These are phyloP conservation scores for Sternotherus odoratus DNA, from an alignment of 2,797 vertebrate species.

Conservation along the genomic window DNA sequence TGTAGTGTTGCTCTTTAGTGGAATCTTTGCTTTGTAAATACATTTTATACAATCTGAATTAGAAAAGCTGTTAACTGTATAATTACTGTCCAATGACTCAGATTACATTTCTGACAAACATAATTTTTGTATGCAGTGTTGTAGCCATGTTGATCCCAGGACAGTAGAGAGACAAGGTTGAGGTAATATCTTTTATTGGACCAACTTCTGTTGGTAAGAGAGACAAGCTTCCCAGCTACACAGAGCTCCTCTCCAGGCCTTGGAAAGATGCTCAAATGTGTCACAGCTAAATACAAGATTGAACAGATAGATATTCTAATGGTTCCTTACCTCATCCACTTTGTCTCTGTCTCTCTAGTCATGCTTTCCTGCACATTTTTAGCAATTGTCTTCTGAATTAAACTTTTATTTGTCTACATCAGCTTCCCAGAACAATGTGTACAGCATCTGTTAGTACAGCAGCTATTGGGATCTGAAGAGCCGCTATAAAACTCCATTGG, in stretches of 20 bases:
- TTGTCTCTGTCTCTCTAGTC: background rate
- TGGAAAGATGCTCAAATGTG: background rate
- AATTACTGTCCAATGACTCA: background rate
- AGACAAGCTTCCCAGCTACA: background rate
- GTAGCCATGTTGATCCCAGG: background rate
- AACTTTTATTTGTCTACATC: background rate
- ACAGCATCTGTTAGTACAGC: conserved; percentile 28
- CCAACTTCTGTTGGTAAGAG: background rate
- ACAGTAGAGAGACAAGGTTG: background rate
- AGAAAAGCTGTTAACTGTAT: conserved; percentile 30
- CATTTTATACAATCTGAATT: background rate
- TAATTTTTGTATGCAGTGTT: background rate
- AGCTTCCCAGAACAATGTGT: background rate
- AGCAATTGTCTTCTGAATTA: conserved; percentile 42
- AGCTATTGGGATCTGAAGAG: conserved; percentile 47
- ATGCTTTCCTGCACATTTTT: conserved; percentile 13
- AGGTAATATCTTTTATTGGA: background rate
- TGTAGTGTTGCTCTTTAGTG: background rate
- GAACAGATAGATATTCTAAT: background rate
- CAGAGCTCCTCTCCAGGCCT: background rate
- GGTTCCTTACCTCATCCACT: background rate
- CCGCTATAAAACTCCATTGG: conserved; percentile 34
- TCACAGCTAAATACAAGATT: background rate
- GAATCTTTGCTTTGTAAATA: background rate
- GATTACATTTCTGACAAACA: background rate